Evolutionary conservation across 2,113 vertebrate species (phyloP).

Genomic region (Peucedramus taeniatus): DNA sequence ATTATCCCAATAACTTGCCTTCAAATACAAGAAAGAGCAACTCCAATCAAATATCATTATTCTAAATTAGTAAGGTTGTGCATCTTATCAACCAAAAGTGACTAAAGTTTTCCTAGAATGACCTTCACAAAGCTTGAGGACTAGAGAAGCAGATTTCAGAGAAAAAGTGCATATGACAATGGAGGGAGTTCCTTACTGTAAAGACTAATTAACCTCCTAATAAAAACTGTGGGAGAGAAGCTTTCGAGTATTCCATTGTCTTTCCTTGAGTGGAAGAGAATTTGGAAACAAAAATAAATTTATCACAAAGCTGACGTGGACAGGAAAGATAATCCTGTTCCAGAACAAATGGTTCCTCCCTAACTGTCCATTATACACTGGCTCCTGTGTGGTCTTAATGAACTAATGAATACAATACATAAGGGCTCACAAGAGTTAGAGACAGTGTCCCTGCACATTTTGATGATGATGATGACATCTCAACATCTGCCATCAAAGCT

Average conservation of each 20-base stretch:
- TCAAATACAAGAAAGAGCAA: neutral
- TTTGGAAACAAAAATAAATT: neutral
- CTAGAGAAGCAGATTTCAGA: neutral
- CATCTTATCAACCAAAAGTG: neutral
- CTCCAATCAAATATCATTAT: neutral
- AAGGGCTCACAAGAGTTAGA: neutral
- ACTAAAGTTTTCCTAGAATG: neutral
- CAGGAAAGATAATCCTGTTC: neutral
- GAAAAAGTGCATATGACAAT: neutral
- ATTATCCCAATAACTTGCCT: neutral
- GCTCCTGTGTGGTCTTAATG: neutral
- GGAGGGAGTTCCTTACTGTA: neutral
- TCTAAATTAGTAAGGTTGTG: neutral
- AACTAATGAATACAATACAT: neutral
- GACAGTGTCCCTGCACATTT: neutral
- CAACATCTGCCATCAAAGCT: neutral
- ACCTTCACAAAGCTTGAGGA: neutral
- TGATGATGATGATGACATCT: neutral
- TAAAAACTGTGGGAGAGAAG: neutral
- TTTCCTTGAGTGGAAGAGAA: neutral
- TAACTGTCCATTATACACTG: neutral
- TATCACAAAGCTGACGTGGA: neutral
- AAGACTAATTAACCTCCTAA: neutral
- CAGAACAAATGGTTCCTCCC: neutral
- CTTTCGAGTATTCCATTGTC: neutral